Base-by-base conservation (phyloP, 2,113 vertebrate genomes). In the Phaethon lepturus region DNA sequence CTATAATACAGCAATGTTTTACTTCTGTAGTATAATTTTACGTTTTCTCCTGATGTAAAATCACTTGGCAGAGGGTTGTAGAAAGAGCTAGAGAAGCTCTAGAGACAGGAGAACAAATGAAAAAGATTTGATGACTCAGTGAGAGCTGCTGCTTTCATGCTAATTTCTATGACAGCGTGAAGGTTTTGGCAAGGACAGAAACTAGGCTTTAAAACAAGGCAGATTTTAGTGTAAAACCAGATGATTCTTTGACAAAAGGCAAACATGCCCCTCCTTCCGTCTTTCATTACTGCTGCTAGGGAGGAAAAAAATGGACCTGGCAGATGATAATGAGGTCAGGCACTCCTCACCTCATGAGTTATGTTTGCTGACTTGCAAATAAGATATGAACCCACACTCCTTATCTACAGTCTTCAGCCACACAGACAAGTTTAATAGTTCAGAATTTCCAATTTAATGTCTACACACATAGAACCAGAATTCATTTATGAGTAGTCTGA, bases 1-100 rank as follows among this genome's bases (percentile, higher is more conserved):
- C 72, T 80, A 19, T 40, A 84, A 83, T 84, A 86, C 10, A 92
- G 83, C 24, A 88, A 12, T 10, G 3, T 88, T 97, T 95, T 52
- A 50, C 66, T 88, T 95, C 49, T 19, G 6, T n/a, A 86, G 35
- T 91, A 80, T 77, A 95, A 94, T 95, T 91, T 96, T 86, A 67
- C 90, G 28, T 73, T 96, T 97, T 95, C 76, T 96, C 95, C 59
- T 80, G 69, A 95, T 93, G 28, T 95, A 59, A 97, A 96, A 91
- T 91, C n/a, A 79, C 87, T 96, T 84, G 67, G 58, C 50, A 91
- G 63, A 88, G 38, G 64, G 35, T 28, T 96, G 60, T 73, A 89
- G 73, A 63, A 95, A 83, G 66, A 90, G 38, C 92, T 38, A 80
- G 89, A 95, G 72, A 87, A 31, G 14, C 71, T 97, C 86, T 49